Evolutionary conservation across 1,140 invertebrate species (phyloP), one percentile per base, ranked within the genome.

Genomic region (Drosophila erecta): DNA sequence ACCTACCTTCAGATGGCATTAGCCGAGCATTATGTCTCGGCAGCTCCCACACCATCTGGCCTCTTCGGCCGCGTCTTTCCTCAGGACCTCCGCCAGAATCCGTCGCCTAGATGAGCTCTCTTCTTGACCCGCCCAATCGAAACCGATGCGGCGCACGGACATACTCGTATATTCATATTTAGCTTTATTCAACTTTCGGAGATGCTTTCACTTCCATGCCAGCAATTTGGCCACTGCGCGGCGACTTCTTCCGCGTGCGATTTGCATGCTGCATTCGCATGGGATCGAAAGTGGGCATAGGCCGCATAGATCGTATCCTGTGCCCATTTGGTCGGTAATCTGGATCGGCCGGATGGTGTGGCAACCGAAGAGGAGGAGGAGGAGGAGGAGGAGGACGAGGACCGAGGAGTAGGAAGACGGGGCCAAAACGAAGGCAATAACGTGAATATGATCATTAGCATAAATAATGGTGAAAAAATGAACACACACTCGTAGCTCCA

Each of bases 401-500:
- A n/a, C n/a, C 17, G 51, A 12, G 33, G 20, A 59, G 49, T 40
- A 66, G 50, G 49, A 50, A 33, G 49, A 67, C 11, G 30, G 40
- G 22, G 22, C 33, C 65, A 35, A 60, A 65, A 15, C 70, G 69
- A 56, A 46, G 76, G 57, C 70, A 74, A 71, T 66, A 67, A 57
- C 80, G 56, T 71, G 64, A 73, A 62, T 76, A 64, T 62, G 77
- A 83, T 87, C 76, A 87, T 87, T 84, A 87, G 84, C 83, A 87
- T 87, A 87, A 89, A 87, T 83, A 87, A 87, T 87, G 83, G 75
- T 85, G 64, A 80, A 87, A 86, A 85, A 55, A 86, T 74, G 46
- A 76, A 81, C 51, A 75, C 74, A 74, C 59, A 77, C 65, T 41
- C 35, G 20, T 59, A 44, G 55, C 43, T 57, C 51, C 27, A 4